Evolutionary conservation across 2,113 vertebrate genomes (phyloP).

Genomic region (Megaceryle torquata): DNA sequence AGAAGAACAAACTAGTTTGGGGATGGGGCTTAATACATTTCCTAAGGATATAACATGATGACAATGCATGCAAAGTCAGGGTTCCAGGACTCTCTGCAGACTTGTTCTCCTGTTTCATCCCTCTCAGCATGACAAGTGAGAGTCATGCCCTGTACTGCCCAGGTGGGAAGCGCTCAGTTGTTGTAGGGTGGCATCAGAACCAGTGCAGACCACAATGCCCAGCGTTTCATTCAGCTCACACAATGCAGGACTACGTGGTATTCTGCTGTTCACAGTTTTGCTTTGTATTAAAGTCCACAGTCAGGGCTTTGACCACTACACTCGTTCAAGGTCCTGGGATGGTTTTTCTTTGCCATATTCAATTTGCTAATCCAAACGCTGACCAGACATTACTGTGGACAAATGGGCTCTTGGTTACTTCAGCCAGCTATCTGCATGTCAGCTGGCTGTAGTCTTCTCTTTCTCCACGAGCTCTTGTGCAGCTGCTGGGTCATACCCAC

Average conservation of each 20-base stretch:
- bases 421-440: neutral
- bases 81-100: neutral
- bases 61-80: neutral
- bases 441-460: neutral
- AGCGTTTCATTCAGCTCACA: neutral
- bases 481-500: neutral
- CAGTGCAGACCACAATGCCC: rapidly evolving
- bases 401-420: neutral
- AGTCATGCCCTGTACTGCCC: neutral
- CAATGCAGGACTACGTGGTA: neutral
- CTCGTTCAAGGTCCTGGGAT: neutral
- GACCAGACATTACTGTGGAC: neutral
- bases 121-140: neutral
- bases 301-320: neutral
- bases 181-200: neutral
- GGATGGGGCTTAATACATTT: neutral
- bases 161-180: neutral
- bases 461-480: neutral
- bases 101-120: neutral
- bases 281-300: neutral
- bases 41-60: neutral
- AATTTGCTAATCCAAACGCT: neutral
- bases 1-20: neutral
- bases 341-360: neutral
- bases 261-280: neutral